Conservation (phyloP, 2,797 vertebrate species). For the Fratercula arctica region DNA sequence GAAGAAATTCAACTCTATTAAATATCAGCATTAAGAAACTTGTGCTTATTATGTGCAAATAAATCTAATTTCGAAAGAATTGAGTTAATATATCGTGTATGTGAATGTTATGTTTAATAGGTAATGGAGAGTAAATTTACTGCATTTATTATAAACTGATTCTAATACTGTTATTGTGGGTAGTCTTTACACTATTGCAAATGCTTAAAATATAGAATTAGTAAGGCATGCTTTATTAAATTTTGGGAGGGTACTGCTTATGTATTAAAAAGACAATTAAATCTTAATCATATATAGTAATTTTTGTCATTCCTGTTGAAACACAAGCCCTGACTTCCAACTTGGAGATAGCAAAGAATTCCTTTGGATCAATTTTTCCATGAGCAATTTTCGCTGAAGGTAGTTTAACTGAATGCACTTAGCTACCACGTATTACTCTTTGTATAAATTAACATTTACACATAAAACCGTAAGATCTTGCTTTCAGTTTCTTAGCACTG, state of each 20-base stretch:
- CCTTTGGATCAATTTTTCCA: not conserved
- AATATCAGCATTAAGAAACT: conserved; percentile 36
- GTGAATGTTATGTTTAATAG: not conserved
- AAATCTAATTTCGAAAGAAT: conserved; percentile 14
- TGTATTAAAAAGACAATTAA: not conserved
- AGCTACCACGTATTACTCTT: not conserved
- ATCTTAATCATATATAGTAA: not conserved
- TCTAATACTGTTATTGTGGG: not conserved
- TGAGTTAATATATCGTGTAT: not conserved
- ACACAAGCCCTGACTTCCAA: not conserved
- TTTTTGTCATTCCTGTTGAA: not conserved
- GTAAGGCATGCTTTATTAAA: not conserved
- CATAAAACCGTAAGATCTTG: not conserved
- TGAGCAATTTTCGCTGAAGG: not conserved
- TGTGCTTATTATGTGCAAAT: not conserved
- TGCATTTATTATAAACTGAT: conserved; percentile 6
- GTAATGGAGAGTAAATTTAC: not conserved
- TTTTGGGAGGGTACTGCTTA: not conserved
- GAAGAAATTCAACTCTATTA: conserved; percentile 18
- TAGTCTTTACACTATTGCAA: not conserved
- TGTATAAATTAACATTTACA: not conserved
- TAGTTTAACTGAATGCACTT: not conserved
- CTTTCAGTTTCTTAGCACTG: not conserved
- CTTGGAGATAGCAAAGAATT: not conserved
- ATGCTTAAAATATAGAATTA: conserved; percentile 1